A percentile compares a stretch with the other conserved stretches of the same genome.
phyloP scores from a whole-genome alignment of 2,113 vertebrate species.

The Puntigrus tetrazona region DNA sequence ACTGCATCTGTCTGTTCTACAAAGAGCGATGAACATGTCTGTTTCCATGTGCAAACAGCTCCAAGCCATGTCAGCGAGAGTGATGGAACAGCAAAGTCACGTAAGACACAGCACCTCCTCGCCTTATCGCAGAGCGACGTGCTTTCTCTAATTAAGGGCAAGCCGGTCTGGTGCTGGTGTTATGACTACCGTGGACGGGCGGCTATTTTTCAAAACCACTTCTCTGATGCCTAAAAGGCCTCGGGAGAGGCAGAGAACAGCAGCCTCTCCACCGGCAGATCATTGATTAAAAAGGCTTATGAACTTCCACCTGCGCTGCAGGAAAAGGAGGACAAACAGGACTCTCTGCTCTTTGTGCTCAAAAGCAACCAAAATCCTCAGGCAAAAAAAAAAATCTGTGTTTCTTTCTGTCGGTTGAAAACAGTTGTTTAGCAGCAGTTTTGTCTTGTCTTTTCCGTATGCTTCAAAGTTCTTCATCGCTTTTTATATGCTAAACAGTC shows the following conservation, averaged over 20 bases:
- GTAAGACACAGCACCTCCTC: slow-evolving; percentile 57
- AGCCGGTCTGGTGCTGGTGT: slow-evolving; percentile 25
- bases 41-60: slow-evolving; percentile 44
- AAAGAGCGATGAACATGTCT: slow-evolving; percentile 28
- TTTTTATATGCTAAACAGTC: background rate
- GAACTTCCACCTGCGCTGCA: slow-evolving; percentile 62
- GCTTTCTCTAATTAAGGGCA: slow-evolving; percentile 61
- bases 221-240: slow-evolving; percentile 56
- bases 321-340: slow-evolving; percentile 56
- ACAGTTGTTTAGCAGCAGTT: background rate
- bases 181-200: slow-evolving; percentile 45
- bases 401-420: background rate
- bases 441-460: slow-evolving; percentile 1
- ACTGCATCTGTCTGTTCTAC: slow-evolving; percentile 23
- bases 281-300: slow-evolving; percentile 73
- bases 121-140: slow-evolving; percentile 56
- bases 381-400: background rate
- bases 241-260: slow-evolving; percentile 48
- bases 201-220: slow-evolving; percentile 61
- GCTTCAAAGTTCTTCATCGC: background rate
- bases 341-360: slow-evolving; percentile 12
- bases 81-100: slow-evolving; percentile 47
- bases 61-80: slow-evolving; percentile 47
- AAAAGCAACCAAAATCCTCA: slow-evolving; percentile 30
- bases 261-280: slow-evolving; percentile 61